Percentiles rank a stretch among this genome's conserved stretches.
These are phyloP conservation scores for Dendrocincla fuliginosa DNA, from an alignment of 2,797 vertebrate species.

Conservation along the genomic window DNA sequence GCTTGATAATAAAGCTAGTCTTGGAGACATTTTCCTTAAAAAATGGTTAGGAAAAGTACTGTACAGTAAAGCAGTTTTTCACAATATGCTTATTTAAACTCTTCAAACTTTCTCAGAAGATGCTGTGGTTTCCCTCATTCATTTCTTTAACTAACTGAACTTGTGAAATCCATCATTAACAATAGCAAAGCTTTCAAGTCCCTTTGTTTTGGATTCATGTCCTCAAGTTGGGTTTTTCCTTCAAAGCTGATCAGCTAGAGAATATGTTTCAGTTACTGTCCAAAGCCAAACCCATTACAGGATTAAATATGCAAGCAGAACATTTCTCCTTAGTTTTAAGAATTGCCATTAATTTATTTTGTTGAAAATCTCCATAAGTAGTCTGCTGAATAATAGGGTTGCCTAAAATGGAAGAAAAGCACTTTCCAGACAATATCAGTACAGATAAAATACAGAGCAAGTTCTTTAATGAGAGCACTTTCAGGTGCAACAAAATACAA, in stretches of 20 bases:
- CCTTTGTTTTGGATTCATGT: not conserved
- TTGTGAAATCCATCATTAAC: not conserved
- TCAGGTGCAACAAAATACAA: no score
- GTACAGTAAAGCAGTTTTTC: not conserved
- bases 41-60: not conserved
- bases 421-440: no score
- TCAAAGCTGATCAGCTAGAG: not conserved
- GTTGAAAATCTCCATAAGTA: not conserved
- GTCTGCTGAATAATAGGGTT: not conserved
- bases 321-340: not conserved
- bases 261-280: not conserved
- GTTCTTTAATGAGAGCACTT: no score
- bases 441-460: no score
- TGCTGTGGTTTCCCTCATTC: not conserved
- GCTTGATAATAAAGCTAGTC: not conserved
- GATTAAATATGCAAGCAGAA: not conserved
- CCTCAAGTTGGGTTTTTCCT: not conserved
- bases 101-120: not conserved
- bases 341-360: not conserved
- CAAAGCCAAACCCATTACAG: not conserved
- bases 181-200: not conserved
- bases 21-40: not conserved
- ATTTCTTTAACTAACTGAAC: not conserved
- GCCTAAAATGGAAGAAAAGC: no score
- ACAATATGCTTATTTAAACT: not conserved